Percentiles rank a stretch among this genome's conserved stretches.
These are phyloP conservation scores for Melierax canorus DNA, from an alignment of 2,113 vertebrate genomes.

Conservation along the genomic window DNA sequence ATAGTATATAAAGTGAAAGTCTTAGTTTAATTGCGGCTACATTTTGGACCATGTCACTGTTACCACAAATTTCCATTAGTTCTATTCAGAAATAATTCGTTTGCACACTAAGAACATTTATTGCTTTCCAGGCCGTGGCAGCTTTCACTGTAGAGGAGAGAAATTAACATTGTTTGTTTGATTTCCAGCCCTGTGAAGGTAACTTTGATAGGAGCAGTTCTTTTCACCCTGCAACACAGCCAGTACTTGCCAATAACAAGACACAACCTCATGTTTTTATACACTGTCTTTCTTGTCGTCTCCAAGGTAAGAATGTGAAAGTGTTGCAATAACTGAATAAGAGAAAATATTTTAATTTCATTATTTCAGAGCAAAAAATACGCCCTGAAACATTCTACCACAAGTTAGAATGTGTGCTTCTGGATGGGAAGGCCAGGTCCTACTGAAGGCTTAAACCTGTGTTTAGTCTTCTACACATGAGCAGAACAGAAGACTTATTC, in stretches of 20 bases:
- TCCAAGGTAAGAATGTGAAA: conserved; percentile 82
- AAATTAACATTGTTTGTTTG: conserved; percentile 39
- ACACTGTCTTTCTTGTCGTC: conserved; percentile 85
- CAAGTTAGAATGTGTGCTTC: neutral
- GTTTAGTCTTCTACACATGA: neutral
- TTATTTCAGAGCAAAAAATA: neutral
- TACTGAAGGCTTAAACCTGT: neutral
- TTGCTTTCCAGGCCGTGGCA: neutral
- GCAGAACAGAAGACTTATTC: neutral
- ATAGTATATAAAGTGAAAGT: neutral
- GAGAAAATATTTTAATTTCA: neutral
- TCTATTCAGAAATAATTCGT: neutral
- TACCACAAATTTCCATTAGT: neutral
- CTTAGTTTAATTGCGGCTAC: neutral
- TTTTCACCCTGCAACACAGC: conserved; percentile 88
- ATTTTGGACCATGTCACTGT: neutral
- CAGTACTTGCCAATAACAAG: conserved; percentile 81
- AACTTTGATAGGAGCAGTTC: conserved; percentile 87
- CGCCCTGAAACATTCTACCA: neutral
- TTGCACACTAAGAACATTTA: neutral
- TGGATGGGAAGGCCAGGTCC: neutral
- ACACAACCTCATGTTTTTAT: conserved; percentile 88
- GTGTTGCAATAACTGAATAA: neutral
- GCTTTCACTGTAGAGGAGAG: neutral
- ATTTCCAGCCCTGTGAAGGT: conserved; percentile 88